Conservation (phyloP, 2,113 vertebrate genomes). For the Chloropsis cyanopogon region DNA sequence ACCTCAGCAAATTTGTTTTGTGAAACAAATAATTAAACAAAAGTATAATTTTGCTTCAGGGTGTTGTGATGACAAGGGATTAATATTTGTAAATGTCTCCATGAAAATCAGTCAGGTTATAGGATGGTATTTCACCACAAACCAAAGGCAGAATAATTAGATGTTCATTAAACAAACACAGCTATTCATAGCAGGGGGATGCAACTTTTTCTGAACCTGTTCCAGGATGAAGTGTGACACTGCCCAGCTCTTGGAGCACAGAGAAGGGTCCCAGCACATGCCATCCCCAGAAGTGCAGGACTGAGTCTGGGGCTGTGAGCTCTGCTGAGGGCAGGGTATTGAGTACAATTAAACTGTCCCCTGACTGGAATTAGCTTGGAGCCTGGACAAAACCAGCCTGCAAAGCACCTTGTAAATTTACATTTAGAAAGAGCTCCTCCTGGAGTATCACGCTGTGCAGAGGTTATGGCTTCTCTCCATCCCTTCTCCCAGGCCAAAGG, state of each 20-base stretch:
- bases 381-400: neutral
- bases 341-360: neutral
- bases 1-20: neutral
- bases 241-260: neutral
- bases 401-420: neutral
- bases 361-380: neutral
- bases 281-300: neutral
- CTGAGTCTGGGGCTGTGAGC: neutral
- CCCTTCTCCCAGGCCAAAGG: neutral
- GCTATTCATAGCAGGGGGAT: neutral
- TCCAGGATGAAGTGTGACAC: neutral
- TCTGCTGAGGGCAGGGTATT: neutral
- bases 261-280: neutral
- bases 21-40: slow-evolving; percentile 20
- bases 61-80: neutral
- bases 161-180: neutral
- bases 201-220: neutral
- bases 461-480: neutral
- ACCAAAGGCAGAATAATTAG: neutral
- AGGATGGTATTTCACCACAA: neutral
- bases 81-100: neutral
- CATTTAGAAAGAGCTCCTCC: neutral
- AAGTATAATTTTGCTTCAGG: neutral
- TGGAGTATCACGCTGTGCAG: rapidly evolving
- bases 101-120: neutral